Evolutionary conservation across 2,888 invertebrate genomes (phyloP), one percentile per base, ranked within the genome.

Genomic region (Automeris io): DNA sequence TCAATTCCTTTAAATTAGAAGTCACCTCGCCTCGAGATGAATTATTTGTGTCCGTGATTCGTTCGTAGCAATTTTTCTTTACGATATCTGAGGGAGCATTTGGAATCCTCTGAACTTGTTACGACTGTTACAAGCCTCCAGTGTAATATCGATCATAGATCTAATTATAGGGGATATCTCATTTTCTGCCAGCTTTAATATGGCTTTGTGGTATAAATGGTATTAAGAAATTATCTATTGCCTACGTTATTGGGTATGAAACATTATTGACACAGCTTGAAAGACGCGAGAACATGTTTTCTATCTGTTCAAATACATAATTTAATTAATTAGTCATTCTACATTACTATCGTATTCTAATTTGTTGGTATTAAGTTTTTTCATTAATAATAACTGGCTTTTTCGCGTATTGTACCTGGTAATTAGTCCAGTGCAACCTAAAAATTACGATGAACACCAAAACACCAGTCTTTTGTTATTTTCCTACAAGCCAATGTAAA

Each of bases 11-110:
- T 32, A 34, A 39, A 34, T 26, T 22, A 34, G 22, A 19, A 16
- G 31, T 46, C 33, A 22, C 31, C 39, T 31, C 32, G 40, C 18
- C 37, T 32, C 7, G 13, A 25, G 18, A 32, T 35, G 13, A 43
- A 42, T 42, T n/a, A n/a, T n/a, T 41, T 42, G 33, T 38, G 22
- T 34, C 9, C 11, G 25, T 8, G 34, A 37, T 35, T 34, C 37
- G 40, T 44, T 45, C 45, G 41, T 18, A 24, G 36, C 35, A 45
- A 45, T 46, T 51, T 54, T 41, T 45, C 45, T 42, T 46, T 16
- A 13, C 23, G 18, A 11, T 23, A 31, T 37, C 18, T 8, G 32
- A 32, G 22, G 19, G 6, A 18, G n/a, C 16, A n/a, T n/a, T 13
- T 16, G 29, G 29, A 29, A 29, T n/a, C 29, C 29, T 13, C 16